Evolutionary conservation across 2,888 invertebrate genomes (phyloP).

Genomic region (Pandemis corylana): DNA sequence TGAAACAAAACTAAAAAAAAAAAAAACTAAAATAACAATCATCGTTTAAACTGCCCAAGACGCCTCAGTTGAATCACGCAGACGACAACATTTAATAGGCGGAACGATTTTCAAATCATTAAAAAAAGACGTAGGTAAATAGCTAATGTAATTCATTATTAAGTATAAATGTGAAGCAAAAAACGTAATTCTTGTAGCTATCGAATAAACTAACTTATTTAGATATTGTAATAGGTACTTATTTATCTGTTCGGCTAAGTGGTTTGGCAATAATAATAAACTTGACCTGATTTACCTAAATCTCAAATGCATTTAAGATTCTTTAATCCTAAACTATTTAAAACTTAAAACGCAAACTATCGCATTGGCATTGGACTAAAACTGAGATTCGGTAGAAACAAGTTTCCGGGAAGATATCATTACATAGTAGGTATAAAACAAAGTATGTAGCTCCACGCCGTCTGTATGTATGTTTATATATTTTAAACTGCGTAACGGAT

Average conservation of each 20-base stretch:
- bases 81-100: background rate
- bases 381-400: background rate
- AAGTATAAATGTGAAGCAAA: background rate
- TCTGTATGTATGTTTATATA: no score
- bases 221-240: background rate
- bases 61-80: background rate
- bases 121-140: background rate
- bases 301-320: no score
- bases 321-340: background rate
- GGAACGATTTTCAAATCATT: background rate
- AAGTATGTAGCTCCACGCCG: no score
- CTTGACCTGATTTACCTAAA: no score
- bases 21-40: background rate
- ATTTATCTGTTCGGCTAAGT: background rate
- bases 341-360: background rate
- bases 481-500: no score
- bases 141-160: background rate
- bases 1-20: background rate
- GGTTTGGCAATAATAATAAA: background rate
- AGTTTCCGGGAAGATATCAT: background rate
- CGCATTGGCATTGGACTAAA: background rate
- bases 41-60: background rate
- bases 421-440: no score
- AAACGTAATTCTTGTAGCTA: background rate
- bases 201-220: background rate